Conservation (phyloP, 2,113 vertebrate genomes). For the Junco hyemalis region DNA sequence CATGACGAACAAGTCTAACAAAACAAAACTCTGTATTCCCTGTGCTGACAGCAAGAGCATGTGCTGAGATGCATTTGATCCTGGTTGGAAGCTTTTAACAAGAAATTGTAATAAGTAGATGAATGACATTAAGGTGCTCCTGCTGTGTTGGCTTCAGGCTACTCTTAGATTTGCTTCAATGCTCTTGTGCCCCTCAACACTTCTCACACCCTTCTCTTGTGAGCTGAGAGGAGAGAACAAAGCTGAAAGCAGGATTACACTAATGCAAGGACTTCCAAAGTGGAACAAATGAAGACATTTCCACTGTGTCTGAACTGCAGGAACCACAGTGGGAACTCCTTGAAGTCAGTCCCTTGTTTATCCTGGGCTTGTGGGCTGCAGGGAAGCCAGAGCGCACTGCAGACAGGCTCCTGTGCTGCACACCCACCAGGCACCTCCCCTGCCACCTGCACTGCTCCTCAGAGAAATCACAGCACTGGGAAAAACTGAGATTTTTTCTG, state of each 20-base stretch:
- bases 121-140: not conserved
- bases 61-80: not conserved
- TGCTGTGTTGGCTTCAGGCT: not conserved
- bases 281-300: not conserved
- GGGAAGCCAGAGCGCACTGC: rapidly evolving
- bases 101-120: not conserved
- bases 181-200: not conserved
- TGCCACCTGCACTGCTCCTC: not conserved
- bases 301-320: not conserved
- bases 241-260: not conserved
- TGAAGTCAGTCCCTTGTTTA: not conserved
- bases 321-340: not conserved
- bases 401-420: not conserved
- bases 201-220: not conserved
- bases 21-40: not conserved
- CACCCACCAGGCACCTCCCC: not conserved
- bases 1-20: not conserved
- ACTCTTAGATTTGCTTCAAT: not conserved
- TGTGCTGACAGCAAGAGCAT: not conserved
- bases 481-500: not conserved
- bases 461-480: not conserved
- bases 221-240: not conserved
- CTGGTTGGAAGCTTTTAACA: not conserved
- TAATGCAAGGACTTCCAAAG: not conserved
- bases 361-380: not conserved